Evolutionary conservation across 30 jellyfish, hydroid and myxozoan genomes (phyloP), one percentile per base, ranked within the genome.

Genomic region (Chrysaora quinquecirrha): DNA sequence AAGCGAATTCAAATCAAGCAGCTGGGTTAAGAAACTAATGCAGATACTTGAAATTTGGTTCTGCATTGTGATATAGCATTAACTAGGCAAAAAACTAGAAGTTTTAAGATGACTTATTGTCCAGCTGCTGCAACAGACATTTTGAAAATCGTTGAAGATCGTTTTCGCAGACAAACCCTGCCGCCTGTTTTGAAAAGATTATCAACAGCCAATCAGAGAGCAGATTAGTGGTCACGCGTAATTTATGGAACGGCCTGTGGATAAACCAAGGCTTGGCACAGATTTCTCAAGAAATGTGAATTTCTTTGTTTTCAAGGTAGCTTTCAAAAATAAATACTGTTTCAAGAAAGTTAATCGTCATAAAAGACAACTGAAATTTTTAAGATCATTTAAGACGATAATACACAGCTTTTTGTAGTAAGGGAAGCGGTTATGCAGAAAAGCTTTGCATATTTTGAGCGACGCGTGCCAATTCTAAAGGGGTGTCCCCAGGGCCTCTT

Each of bases 1-100:
- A 46, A 89, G 60, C 19, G 82, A 52, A 77, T 68, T 83, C 79
- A 89, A 81, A 74, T 89, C 97, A 29, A 89, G 84, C 69, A 89
- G 86, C 65, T 83, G 88, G 29, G 97, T 89, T 29, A 89, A 71
- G 60, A 74, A 75, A 61, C 95, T 77, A 34, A 89, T 89, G 64
- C 97, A 89, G 34, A 84, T 32, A 34, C 84, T 89, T 34, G 97
- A 89, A 50, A 89, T 80, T 21, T 83, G 90, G 68, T 64, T 85
- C 14, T 71, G 68, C 85, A 78, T 80, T 22, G 30, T 47, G 43
- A n/a, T n/a, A n/a, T n/a, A n/a, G n/a, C n/a, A n/a, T n/a, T n/a
- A n/a, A n/a, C n/a, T n/a, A n/a, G n/a, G n/a, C n/a, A n/a, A n/a
- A n/a, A n/a, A n/a, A n/a, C n/a, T n/a, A n/a, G n/a, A n/a, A n/a